Evolutionary conservation across 2,797 vertebrate genomes (phyloP).

Genomic region (Malurus splendens): DNA sequence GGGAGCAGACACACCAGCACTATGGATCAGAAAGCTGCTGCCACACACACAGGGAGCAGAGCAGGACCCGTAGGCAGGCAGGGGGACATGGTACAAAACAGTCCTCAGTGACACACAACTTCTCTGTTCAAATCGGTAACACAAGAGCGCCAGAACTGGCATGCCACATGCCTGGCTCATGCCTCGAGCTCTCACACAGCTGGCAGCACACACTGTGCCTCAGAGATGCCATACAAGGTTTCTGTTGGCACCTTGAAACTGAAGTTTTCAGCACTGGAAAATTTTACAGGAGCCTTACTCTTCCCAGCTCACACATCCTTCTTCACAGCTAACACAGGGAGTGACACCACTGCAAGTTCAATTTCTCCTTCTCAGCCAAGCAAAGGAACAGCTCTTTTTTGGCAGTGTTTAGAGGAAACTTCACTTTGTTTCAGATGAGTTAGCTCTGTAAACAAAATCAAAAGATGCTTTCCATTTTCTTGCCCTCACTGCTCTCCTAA

Average conservation of each 20-base stretch:
- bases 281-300: not conserved
- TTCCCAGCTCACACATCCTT: not conserved
- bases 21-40: not conserved
- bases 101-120: not conserved
- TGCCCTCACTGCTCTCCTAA: not conserved
- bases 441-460: not conserved
- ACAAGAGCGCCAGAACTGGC: not conserved
- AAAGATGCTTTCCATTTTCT: not conserved
- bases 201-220: not conserved
- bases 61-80: not conserved
- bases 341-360: not conserved
- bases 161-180: not conserved
- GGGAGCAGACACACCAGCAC: not conserved
- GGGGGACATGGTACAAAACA: too few species aligned
- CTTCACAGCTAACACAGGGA: not conserved
- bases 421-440: not conserved
- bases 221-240: not conserved
- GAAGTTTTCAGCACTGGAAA: not conserved
- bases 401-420: not conserved
- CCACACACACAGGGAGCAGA: not conserved
- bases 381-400: not conserved
- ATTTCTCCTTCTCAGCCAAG: not conserved
- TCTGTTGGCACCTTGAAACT: not conserved
- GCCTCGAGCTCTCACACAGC: not conserved
- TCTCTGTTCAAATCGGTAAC: fast-evolving